A percentile compares a stretch with the other conserved stretches of the same genome.
These are phyloP conservation scores for Chondrilla cf. caribensis DNA, from an alignment of 37 sponge, comb jelly and placozoan genomes.

Conservation along the genomic window DNA sequence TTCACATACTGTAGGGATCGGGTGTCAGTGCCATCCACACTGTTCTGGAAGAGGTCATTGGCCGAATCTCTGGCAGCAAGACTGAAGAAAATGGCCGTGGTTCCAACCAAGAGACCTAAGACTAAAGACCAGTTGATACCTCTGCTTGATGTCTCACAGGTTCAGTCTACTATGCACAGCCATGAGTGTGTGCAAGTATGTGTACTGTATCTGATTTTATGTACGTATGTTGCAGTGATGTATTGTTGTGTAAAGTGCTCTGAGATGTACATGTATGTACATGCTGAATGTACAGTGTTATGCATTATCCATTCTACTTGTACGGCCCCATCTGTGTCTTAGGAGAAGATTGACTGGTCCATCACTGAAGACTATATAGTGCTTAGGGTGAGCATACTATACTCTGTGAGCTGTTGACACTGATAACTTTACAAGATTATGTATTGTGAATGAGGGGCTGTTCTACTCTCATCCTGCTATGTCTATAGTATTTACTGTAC, in stretches of 20 bases:
- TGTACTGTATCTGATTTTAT: too few species aligned
- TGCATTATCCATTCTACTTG: too few species aligned
- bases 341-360: constrained; percentile 80
- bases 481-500: too few species aligned
- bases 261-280: too few species aligned
- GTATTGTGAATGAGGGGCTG: too few species aligned
- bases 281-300: too few species aligned
- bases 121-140: constrained; percentile 72
- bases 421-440: too few species aligned
- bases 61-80: constrained; percentile 60
- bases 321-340: not conserved
- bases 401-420: too few species aligned
- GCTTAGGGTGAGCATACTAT: constrained; percentile 57
- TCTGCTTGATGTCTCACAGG: constrained; percentile 38
- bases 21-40: constrained; percentile 31
- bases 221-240: not conserved
- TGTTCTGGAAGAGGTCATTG: constrained; percentile 61
- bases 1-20: constrained; percentile 29
- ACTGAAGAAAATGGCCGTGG: constrained; percentile 44
- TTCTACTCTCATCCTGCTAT: too few species aligned
- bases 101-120: constrained; percentile 70
- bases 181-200: too few species aligned
- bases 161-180: too few species aligned
- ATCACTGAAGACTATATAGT: constrained; percentile 78
- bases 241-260: not conserved